Percentiles rank a stretch among this genome's conserved stretches.
Evolutionary conservation across 2,113 vertebrate species (phyloP).

Genomic region (Melanerpes aurifrons): DNA sequence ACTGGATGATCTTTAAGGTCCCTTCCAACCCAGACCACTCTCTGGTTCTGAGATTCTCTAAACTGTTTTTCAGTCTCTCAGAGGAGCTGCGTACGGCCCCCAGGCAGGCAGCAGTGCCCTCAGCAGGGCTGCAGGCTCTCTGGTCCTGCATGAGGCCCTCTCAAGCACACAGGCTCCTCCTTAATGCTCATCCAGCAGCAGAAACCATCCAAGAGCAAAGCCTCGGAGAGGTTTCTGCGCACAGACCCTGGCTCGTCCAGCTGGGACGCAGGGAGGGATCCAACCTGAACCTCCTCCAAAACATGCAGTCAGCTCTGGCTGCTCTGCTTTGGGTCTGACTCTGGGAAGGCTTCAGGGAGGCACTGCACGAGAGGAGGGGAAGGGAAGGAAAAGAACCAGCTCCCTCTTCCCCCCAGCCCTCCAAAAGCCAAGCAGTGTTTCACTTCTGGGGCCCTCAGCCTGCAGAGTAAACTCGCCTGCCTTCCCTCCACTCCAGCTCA

Average conservation of each 20-base stretch:
- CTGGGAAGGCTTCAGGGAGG: not conserved
- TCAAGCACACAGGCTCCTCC: constrained; percentile 47
- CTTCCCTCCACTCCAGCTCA: not conserved
- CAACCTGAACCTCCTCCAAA: constrained; percentile 10
- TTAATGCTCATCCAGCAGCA: constrained; percentile 47
- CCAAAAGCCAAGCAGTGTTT: not conserved
- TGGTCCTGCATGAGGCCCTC: not conserved
- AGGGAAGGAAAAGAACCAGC: not conserved
- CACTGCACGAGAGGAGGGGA: not conserved
- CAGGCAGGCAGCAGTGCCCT: not conserved
- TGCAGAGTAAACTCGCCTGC: not conserved
- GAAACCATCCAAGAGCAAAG: not conserved
- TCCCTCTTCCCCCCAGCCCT: not conserved
- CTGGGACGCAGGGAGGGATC: not conserved
- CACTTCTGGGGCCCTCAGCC: not conserved
- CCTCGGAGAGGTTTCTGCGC: not conserved
- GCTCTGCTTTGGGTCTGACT: not conserved
- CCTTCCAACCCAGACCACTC: too few species aligned
- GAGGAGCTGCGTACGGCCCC: not conserved
- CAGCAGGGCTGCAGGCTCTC: not conserved
- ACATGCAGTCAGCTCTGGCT: not conserved
- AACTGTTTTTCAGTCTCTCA: not conserved
- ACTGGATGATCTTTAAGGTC: too few species aligned
- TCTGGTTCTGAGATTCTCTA: too few species aligned
- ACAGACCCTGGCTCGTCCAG: not conserved